phyloP scores from a whole-genome alignment of 2,888 invertebrate genomes.

The Cosmorhoe ocellata region DNA sequence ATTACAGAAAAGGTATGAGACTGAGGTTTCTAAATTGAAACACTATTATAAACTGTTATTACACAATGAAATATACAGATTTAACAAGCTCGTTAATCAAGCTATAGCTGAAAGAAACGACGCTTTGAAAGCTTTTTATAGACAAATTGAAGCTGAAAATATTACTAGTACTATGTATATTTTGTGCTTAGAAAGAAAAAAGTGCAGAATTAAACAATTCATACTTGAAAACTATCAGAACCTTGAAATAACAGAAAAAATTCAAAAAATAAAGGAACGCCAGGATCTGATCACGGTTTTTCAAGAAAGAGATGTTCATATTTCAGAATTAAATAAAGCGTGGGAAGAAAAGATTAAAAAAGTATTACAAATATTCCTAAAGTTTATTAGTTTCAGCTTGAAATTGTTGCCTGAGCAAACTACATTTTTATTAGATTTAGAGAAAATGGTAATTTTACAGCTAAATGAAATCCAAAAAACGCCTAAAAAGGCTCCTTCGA shows the following conservation, averaged over 20 bases:
- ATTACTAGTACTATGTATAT: conserved; percentile 69
- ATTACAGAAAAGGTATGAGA: conserved; percentile 49
- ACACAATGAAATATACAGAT: conserved; percentile 54
- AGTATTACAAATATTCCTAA: conserved; percentile 65
- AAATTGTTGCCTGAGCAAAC: conserved; percentile 72
- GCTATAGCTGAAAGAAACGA: conserved; percentile 62
- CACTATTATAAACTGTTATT: conserved; percentile 64
- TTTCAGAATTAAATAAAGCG: conserved; percentile 57
- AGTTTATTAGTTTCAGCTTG: conserved; percentile 69
- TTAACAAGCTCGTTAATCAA: conserved; percentile 51
- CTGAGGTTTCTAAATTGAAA: conserved; percentile 58
- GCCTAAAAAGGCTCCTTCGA: conserved; percentile 43
- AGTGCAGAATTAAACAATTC: conserved; percentile 66
- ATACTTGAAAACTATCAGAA: conserved; percentile 58
- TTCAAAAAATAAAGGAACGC: conserved; percentile 55
- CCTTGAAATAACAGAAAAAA: conserved; percentile 53
- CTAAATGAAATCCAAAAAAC: conserved; percentile 65
- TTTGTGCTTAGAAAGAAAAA: conserved; percentile 70
- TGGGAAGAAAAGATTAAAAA: conserved; percentile 71
- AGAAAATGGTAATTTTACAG: conserved; percentile 71
- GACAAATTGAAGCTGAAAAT: conserved; percentile 61
- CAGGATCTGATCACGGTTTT: conserved; percentile 49
- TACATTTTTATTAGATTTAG: conserved; percentile 66
- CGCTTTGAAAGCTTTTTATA: conserved; percentile 60
- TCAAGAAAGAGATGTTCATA: conserved; percentile 46